Percentiles rank a stretch among this genome's conserved stretches.
These are phyloP conservation scores for Trachemys scripta DNA, from an alignment of 2,113 vertebrate genomes.

Conservation along the genomic window DNA sequence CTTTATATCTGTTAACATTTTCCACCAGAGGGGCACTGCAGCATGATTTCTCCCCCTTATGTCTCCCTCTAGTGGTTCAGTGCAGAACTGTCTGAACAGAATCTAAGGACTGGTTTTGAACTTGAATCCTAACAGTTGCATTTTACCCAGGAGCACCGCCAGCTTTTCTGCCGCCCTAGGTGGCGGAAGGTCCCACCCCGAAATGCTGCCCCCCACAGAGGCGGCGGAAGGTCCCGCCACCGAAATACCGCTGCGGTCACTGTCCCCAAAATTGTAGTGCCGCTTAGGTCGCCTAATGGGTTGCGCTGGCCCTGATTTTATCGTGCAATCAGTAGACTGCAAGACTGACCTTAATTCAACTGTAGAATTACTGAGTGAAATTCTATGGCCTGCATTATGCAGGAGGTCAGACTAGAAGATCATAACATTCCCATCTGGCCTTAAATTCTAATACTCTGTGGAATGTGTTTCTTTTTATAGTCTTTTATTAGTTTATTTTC, in stretches of 20 bases:
- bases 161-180: no score
- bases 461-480: not conserved
- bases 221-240: no score
- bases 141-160: not conserved
- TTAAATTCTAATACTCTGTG: not conserved
- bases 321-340: not conserved
- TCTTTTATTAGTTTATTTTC: not conserved
- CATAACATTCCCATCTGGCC: not conserved
- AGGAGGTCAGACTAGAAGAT: not conserved
- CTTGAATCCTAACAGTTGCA: not conserved
- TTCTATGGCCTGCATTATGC: not conserved
- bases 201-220: no score
- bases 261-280: no score
- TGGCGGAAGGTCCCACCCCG: no score
- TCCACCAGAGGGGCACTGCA: not conserved
- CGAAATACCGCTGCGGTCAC: no score
- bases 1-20: not conserved
- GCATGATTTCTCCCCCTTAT: not conserved
- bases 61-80: not conserved
- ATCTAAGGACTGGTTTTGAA: not conserved
- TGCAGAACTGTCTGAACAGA: not conserved
- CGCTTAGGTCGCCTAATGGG: no score
- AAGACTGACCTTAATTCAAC: not conserved
- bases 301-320: not conserved
- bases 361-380: not conserved